Conservation (phyloP, 2,888 invertebrate species). For the Schizotus pectinicornis region DNA sequence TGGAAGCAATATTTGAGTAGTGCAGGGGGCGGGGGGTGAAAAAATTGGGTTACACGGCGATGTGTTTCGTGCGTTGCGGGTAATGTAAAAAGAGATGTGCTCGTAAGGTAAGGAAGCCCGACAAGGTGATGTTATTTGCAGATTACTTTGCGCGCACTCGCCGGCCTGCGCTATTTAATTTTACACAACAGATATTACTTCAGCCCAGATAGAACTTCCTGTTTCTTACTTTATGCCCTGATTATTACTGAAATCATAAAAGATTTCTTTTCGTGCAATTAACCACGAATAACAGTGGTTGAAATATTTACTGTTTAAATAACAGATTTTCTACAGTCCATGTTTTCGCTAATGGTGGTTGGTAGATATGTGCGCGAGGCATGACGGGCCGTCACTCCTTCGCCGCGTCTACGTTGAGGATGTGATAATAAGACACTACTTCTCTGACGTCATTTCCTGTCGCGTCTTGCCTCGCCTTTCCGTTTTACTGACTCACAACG, state of each 20-base stretch:
- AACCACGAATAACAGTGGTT: constrained; percentile 15
- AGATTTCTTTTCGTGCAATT: constrained; percentile 22
- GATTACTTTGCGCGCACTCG: constrained; percentile 1
- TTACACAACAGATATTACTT: constrained; percentile 14
- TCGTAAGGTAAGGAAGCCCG: too few relatives aligned
- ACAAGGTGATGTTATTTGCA: background rate
- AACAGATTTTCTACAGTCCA: constrained; percentile 9
- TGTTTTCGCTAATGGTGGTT: constrained; percentile 18
- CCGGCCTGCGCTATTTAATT: constrained; percentile 20
- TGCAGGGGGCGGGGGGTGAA: too few relatives aligned
- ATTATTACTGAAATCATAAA: constrained; percentile 17
- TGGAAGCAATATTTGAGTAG: too few relatives aligned
- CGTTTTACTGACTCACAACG: background rate
- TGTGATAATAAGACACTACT: constrained; percentile 19
- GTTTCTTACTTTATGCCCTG: constrained; percentile 29
- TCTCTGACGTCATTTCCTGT: constrained; percentile 24
- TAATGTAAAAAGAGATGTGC: too few relatives aligned
- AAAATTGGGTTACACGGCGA: too few relatives aligned
- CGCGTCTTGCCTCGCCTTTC: constrained; percentile 20
- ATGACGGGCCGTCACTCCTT: constrained; percentile 21
- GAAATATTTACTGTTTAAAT: background rate
- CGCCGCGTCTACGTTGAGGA: constrained; percentile 21
- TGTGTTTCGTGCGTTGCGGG: too few relatives aligned
- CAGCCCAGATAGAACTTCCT: constrained; percentile 14
- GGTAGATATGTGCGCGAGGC: constrained; percentile 10